Evolutionary conservation across 2,113 vertebrate species (phyloP).

Genomic region (Tretioscincus oriximinensis): DNA sequence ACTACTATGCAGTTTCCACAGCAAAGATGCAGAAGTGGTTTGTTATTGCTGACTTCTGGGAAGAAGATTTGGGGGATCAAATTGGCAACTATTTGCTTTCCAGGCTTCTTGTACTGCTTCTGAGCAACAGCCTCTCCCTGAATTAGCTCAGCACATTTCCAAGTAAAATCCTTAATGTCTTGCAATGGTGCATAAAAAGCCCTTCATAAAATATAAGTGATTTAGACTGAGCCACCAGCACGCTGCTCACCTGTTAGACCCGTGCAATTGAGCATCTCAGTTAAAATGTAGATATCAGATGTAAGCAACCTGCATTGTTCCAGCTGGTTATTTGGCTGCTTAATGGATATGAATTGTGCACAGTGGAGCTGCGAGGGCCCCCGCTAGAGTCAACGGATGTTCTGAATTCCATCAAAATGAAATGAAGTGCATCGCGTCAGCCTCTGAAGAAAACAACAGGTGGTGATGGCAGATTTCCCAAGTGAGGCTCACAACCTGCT

Average conservation of each 20-base stretch:
- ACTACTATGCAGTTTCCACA: too few species aligned
- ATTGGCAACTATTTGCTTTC: too few species aligned
- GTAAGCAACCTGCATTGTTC: background rate
- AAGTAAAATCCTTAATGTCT: too few species aligned
- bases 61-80: too few species aligned
- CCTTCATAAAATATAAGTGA: background rate
- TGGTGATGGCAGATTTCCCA: slow-evolving; percentile 70
- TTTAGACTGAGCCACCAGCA: background rate
- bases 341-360: slow-evolving; percentile 46
- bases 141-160: too few species aligned
- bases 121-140: too few species aligned
- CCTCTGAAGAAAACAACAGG: slow-evolving; percentile 67
- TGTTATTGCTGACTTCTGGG: too few species aligned
- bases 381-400: slow-evolving; percentile 20
- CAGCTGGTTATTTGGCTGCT: slow-evolving; percentile 19
- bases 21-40: too few species aligned
- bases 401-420: slow-evolving; percentile 60
- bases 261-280: slow-evolving; percentile 14
- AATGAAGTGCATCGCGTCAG: slow-evolving; percentile 49
- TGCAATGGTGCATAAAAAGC: too few species aligned
- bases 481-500: slow-evolving; percentile 60
- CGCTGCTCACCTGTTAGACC: background rate
- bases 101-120: too few species aligned
- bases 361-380: slow-evolving; percentile 11
- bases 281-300: slow-evolving; percentile 25